phyloP scores from a whole-genome alignment of 2,113 vertebrate genomes.

The Xenotilapia caudafasciata region DNA sequence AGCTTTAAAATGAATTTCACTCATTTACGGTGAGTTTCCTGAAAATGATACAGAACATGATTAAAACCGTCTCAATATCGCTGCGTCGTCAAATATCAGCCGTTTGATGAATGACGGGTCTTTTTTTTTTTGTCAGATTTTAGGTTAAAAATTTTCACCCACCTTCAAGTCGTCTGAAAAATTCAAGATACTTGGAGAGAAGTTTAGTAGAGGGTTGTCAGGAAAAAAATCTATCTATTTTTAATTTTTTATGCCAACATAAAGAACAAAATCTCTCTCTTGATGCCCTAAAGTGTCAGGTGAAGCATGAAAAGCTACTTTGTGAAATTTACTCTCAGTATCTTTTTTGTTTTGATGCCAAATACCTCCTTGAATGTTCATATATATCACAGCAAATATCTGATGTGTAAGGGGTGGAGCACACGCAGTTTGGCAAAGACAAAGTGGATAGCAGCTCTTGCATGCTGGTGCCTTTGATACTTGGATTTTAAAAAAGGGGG shows the following conservation, averaged over 20 bases:
- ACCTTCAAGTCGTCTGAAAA: not conserved
- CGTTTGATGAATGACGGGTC: not conserved
- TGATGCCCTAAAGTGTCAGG: not conserved
- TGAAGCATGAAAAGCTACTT: not conserved
- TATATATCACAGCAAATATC: not conserved
- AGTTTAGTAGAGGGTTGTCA: not conserved
- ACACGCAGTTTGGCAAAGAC: not conserved
- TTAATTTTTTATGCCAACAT: not conserved
- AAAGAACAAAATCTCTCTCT: not conserved
- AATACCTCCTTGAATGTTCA: not conserved
- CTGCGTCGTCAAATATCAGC: not conserved
- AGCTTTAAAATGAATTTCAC: not conserved
- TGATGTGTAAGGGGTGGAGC: not conserved
- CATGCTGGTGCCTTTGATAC: constrained; percentile 11
- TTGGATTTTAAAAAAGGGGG: not conserved
- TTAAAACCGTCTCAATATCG: not conserved
- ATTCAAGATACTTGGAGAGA: not conserved
- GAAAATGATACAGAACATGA: not conserved
- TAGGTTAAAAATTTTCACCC: not conserved
- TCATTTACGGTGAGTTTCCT: not conserved
- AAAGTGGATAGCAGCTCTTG: not conserved
- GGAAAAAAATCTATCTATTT: not conserved
- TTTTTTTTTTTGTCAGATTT: not conserved
- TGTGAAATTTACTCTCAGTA: not conserved
- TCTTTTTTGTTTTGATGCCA: not conserved